Conservation (phyloP, 2,797 vertebrate species). For the Clarias fuscus region DNA sequence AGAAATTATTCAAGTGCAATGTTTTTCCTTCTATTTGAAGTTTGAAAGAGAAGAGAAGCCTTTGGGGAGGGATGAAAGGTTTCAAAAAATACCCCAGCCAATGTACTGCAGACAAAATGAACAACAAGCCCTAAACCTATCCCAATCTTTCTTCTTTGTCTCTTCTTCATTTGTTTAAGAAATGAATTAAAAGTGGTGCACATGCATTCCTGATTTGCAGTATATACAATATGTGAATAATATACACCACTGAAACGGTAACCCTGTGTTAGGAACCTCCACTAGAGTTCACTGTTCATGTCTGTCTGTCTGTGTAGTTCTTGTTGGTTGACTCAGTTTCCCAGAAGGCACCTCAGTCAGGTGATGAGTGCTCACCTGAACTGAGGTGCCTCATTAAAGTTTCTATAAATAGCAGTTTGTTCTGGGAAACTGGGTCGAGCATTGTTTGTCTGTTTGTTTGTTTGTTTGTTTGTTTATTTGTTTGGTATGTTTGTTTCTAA, state of each 20-base stretch:
- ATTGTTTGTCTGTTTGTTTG: no score
- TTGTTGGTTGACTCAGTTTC: no score
- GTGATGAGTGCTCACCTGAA: no score
- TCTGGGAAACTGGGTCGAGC: no score
- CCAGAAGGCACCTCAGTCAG: no score
- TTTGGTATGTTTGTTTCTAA: no score
- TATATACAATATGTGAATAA: background rate
- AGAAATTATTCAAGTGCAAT: background rate
- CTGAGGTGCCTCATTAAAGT: no score
- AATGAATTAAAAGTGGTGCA: background rate
- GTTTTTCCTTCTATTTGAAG: background rate
- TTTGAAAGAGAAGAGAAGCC: background rate
- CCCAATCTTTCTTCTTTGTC: background rate
- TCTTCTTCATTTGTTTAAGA: background rate
- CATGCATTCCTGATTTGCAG: background rate
- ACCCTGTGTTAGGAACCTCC: no score
- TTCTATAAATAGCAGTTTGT: no score
- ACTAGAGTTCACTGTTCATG: no score
- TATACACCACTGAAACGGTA: background rate
- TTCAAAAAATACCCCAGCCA: background rate
- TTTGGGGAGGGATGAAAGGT: background rate
- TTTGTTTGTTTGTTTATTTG: no score
- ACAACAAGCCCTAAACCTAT: background rate
- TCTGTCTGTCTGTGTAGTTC: no score
- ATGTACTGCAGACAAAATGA: background rate